phyloP scores from a whole-genome alignment of 2,888 invertebrate species.

The Miltochrista miniata region DNA sequence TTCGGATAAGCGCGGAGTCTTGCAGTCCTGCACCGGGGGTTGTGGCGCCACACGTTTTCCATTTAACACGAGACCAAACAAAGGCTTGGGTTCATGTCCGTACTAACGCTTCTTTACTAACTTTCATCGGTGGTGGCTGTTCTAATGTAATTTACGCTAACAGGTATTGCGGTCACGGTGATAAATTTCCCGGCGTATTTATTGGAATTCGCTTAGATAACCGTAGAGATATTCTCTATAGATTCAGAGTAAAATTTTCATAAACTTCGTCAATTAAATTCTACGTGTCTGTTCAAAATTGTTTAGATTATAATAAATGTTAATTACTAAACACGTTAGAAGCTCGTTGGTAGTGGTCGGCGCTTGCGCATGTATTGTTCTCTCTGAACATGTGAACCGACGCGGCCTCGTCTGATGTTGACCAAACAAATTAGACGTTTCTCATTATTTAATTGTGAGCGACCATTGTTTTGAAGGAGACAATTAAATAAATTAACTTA shows the following conservation, averaged over 20 bases:
- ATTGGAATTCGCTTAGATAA: constrained; percentile 17
- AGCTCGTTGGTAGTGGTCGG: constrained; percentile 17
- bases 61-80: constrained; percentile 44
- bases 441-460: constrained; percentile 77
- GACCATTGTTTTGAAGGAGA: constrained; percentile 70
- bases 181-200: constrained; percentile 18
- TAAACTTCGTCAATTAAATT: not conserved
- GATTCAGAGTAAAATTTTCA: not conserved
- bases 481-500: constrained; percentile 71
- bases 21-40: constrained; percentile 72
- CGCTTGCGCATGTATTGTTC: constrained; percentile 47
- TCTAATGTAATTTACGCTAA: constrained; percentile 34
- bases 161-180: constrained; percentile 33
- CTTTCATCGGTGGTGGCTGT: constrained; percentile 34
- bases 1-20: constrained; percentile 75
- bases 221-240: not conserved
- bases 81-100: constrained; percentile 44
- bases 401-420: constrained; percentile 64
- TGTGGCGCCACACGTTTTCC: constrained; percentile 65
- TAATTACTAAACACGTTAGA: constrained; percentile 29
- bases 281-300: constrained; percentile 34
- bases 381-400: constrained; percentile 57
- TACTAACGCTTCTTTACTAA: constrained; percentile 54
- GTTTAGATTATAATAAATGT: constrained; percentile 21
- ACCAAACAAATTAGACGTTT: constrained; percentile 65